phyloP scores from a whole-genome alignment of 2,113 vertebrate species.

The Circaetus cinerascens region DNA sequence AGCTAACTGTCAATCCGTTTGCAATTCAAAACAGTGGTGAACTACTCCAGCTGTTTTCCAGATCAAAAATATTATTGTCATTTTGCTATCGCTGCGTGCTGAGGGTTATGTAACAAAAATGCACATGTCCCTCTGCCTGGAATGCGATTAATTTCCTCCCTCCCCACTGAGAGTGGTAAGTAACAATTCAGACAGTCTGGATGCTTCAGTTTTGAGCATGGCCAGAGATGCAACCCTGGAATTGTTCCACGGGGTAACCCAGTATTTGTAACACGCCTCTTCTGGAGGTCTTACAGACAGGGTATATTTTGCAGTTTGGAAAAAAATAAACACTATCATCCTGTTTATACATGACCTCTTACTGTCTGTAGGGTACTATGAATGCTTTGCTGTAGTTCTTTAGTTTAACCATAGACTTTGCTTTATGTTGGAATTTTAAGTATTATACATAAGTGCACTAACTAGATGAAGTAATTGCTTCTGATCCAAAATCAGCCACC shows the following conservation, averaged over 20 bases:
- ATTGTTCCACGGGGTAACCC: background rate
- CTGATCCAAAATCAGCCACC: background rate
- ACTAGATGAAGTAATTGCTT: background rate
- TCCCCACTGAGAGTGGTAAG: background rate
- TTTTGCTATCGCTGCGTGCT: conserved; percentile 28
- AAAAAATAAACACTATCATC: background rate
- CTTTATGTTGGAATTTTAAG: conserved; percentile 1
- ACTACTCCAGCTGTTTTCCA: conserved; percentile 55
- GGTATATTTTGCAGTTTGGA: background rate
- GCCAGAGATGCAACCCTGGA: background rate
- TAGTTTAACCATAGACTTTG: background rate
- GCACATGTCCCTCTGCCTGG: conserved; percentile 43
- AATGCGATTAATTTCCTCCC: conserved; percentile 64
- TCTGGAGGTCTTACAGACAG: background rate
- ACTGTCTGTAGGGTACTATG: background rate
- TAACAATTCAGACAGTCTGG: conserved; percentile 30
- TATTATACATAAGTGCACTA: background rate
- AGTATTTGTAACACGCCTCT: background rate
- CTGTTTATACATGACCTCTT: background rate
- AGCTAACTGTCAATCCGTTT: background rate
- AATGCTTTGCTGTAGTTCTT: background rate
- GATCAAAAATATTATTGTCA: conserved; percentile 45
- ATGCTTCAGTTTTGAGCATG: background rate
- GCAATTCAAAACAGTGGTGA: conserved; percentile 28
- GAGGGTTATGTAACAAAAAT: conserved; percentile 49